Evolutionary conservation across 2,113 vertebrate species (phyloP).

Genomic region (Alligator sinensis): DNA sequence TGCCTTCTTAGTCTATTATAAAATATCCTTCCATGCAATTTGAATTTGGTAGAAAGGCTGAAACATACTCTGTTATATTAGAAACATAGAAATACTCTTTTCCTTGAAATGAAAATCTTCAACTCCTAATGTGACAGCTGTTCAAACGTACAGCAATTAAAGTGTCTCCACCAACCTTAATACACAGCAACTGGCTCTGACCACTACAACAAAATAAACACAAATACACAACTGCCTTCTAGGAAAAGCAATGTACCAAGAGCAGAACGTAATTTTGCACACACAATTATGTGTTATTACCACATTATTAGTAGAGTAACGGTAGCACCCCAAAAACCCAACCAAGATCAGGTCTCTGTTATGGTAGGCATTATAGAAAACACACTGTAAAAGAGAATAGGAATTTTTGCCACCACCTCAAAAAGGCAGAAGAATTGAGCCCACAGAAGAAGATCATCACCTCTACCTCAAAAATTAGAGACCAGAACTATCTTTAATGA

Average conservation of each 20-base stretch:
- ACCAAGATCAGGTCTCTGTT: not conserved
- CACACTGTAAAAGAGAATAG: not conserved
- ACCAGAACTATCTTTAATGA: not conserved
- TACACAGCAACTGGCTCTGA: not conserved
- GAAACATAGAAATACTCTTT: conserved; percentile 61
- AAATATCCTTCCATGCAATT: conserved; percentile 81
- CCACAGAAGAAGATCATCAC: not conserved
- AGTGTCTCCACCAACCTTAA: conserved; percentile 12
- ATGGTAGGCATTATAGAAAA: not conserved
- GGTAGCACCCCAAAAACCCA: conserved; percentile 28
- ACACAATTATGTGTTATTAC: conserved; percentile 17
- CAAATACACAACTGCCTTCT: not conserved
- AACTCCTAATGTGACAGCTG: conserved; percentile 33
- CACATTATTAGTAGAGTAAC: not conserved
- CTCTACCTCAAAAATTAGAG: not conserved
- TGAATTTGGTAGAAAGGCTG: conserved; percentile 79
- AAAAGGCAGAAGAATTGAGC: not conserved
- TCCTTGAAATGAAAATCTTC: conserved; percentile 59
- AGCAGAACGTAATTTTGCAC: conserved; percentile 43
- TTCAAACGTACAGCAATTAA: conserved; percentile 32
- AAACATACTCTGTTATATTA: conserved; percentile 72
- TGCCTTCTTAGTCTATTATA: conserved; percentile 82
- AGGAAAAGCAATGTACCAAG: conserved; percentile 15
- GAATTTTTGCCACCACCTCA: conserved; percentile 14
- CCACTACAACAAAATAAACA: not conserved